Percentiles rank a stretch among this genome's conserved stretches.
phyloP scores from a whole-genome alignment of 2,113 vertebrate species.

The Donacobius atricapilla region DNA sequence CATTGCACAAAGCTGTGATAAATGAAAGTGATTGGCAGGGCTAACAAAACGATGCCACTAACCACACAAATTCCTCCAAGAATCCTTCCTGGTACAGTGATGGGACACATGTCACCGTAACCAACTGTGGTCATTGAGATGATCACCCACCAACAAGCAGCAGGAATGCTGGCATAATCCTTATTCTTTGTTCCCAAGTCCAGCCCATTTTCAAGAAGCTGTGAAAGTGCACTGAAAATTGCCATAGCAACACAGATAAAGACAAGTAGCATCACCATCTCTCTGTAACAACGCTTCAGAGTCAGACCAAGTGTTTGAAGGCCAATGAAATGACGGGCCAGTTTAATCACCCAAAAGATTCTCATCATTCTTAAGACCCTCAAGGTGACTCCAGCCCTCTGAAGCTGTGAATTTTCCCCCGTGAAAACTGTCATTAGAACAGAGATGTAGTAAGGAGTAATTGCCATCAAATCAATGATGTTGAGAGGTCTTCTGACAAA shows the following conservation, averaged over 20 bases:
- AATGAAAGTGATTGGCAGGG: slow-evolving; percentile 98
- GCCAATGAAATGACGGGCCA: slow-evolving; percentile 96
- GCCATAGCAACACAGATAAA: slow-evolving; percentile 98
- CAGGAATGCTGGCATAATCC: slow-evolving; percentile 96
- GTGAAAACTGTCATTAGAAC: slow-evolving; percentile 87
- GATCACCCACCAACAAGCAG: slow-evolving; percentile 99
- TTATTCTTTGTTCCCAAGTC: slow-evolving; percentile 87
- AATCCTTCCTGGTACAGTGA: slow-evolving; percentile 92
- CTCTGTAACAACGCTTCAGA: slow-evolving; percentile 92
- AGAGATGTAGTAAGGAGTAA: slow-evolving; percentile 95
- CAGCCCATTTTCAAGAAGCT: slow-evolving; percentile 95
- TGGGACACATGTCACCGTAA: slow-evolving; percentile 97
- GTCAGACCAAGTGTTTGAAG: slow-evolving; percentile 97
- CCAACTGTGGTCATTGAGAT: slow-evolving; percentile 99
- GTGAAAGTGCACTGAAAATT: slow-evolving; percentile 96
- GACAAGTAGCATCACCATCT: slow-evolving; percentile 98
- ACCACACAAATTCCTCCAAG: slow-evolving; percentile 97
- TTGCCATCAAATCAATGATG: slow-evolving; percentile 95
- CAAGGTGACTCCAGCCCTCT: slow-evolving; percentile 92
- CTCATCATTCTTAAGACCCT: slow-evolving; percentile 97
- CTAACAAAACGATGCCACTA: slow-evolving; percentile 95
- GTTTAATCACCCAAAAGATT: slow-evolving; percentile 99
- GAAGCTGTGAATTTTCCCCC: slow-evolving; percentile 92
- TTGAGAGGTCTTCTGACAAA: slow-evolving; percentile 96
- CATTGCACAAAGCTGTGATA: slow-evolving; percentile 99